Evolutionary conservation across 1,140 invertebrate genomes (phyloP), one percentile per base, ranked within the genome.

Genomic region (Conopomorpha cramerella): DNA sequence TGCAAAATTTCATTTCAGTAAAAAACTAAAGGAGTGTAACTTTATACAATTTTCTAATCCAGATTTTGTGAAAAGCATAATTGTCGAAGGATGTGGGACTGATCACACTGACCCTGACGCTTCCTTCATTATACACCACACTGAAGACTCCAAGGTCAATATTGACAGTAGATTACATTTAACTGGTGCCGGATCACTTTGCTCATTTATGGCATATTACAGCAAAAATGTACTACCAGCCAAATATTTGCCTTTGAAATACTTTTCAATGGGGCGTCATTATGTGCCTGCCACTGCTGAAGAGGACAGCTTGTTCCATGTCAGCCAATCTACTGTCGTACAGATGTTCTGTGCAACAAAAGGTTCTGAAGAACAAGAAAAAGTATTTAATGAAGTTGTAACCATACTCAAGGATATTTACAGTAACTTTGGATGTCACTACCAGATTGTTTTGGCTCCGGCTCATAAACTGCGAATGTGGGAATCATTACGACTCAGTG

Each of bases 71-170:
- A 82, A 82, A 35, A 87, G 86, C 56, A 46, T 85, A 1, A 55
- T 90, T 12, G 67, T 88, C 4, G 87, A 90, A 68, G 88, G 84
- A 2, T 83, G 82, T 47, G 84, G 85, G 10, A 45, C 78, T 8
- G 66, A 85, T 53, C 81, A 83, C 38, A 70, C 73, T 12, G 64
- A 83, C 52, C 67, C 79, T 1, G 49, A 55, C 11, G 41, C 65
- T 13, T 67, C 79, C 3, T 87, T 86, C 44, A 76, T 84, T 13
- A 44, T 89, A 11, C 58, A 83, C 42, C 63, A 81, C 19, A 64
- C 71, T 41, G 73, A 79, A 16, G 46, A 79, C 19, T 55, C 78
- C 6, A 72, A 78, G 38, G 55, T 70, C 1, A 68, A 63, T 51
- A 44, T 66, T 6, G 60, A 81, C 17, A 76, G 59, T 17, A 64